Evolutionary conservation across 1,140 invertebrate genomes (phyloP).

Genomic region (Steinernema feltiae): DNA sequence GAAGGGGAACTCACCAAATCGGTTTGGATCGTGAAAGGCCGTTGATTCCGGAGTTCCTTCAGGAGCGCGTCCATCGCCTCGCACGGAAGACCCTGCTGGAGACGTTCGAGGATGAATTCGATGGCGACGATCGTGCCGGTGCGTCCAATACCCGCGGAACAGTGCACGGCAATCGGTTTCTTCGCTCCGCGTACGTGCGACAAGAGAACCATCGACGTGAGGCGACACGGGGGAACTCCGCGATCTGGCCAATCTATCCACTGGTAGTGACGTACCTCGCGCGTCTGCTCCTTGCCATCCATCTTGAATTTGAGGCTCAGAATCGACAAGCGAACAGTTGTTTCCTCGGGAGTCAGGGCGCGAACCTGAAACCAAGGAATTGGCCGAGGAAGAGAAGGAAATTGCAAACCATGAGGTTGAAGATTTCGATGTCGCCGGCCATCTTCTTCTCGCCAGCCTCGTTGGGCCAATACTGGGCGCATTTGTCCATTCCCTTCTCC

Average conservation of each 20-base stretch:
- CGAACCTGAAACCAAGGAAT: background rate
- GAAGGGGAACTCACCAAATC: background rate
- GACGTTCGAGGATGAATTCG: conserved; percentile 26
- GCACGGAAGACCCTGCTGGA: background rate
- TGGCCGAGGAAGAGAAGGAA: background rate
- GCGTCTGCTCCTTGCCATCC: conserved; percentile 11
- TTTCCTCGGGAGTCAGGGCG: background rate
- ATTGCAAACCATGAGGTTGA: background rate
- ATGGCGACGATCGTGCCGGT: conserved; percentile 66
- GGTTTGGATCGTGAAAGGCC: conserved; percentile 19
- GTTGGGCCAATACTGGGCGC: conserved; percentile 9
- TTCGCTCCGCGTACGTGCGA: conserved; percentile 53
- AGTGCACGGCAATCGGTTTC: conserved; percentile 89
- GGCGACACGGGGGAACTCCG: conserved; percentile 27
- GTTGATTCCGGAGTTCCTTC: conserved; percentile 16
- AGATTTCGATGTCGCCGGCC: conserved; percentile 6
- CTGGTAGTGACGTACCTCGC: conserved; percentile 27
- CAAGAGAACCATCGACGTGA: conserved; percentile 18
- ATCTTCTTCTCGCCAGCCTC: conserved; percentile 9
- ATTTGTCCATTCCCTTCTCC: conserved; percentile 65
- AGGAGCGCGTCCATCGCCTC: conserved; percentile 20
- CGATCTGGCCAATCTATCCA: conserved; percentile 35
- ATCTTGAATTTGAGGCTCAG: background rate
- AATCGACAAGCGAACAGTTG: background rate
- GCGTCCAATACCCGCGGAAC: conserved; percentile 88